phyloP scores from a whole-genome alignment of 2,888 invertebrate species.

The Conus canariensis region DNA sequence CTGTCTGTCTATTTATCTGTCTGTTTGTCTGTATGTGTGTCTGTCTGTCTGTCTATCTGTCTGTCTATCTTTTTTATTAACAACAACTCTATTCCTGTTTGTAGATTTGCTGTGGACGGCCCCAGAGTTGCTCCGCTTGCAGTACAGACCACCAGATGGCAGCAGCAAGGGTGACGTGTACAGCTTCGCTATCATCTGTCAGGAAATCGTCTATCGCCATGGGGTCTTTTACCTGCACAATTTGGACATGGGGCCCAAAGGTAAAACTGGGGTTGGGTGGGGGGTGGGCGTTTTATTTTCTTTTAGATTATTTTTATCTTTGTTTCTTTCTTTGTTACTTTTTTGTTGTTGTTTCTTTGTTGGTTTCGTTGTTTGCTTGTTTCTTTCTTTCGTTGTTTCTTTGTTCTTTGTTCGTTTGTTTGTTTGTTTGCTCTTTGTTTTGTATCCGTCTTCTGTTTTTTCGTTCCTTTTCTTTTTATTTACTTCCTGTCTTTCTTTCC shows the following conservation, averaged over 20 bases:
- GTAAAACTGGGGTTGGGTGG: conserved; percentile 38
- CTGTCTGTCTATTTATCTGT: too few relatives aligned
- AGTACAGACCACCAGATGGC: conserved; percentile 69
- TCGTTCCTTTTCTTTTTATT: neutral
- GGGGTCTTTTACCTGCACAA: conserved; percentile 75
- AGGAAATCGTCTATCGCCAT: conserved; percentile 87
- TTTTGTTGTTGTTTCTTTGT: neutral
- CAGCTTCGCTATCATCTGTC: conserved; percentile 93
- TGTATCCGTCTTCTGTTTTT: neutral
- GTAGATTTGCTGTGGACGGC: conserved; percentile 62
- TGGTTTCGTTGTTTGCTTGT: neutral
- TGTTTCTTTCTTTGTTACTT: neutral
- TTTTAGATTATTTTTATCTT: neutral
- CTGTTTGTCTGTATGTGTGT: too few relatives aligned
- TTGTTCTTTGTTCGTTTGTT: neutral
- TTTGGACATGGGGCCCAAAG: conserved; percentile 60
- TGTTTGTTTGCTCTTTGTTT: neutral
- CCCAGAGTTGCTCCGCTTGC: conserved; percentile 79
- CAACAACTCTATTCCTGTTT: neutral
- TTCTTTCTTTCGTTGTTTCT: too few relatives aligned
- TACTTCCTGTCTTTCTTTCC: neutral
- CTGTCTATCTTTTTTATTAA: neutral
- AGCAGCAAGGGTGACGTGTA: conserved; percentile 83
- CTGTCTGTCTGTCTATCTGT: neutral
- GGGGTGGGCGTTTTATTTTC: neutral